phyloP scores from a whole-genome alignment of 1,140 invertebrate genomes.

The Listronotus oregonensis region DNA sequence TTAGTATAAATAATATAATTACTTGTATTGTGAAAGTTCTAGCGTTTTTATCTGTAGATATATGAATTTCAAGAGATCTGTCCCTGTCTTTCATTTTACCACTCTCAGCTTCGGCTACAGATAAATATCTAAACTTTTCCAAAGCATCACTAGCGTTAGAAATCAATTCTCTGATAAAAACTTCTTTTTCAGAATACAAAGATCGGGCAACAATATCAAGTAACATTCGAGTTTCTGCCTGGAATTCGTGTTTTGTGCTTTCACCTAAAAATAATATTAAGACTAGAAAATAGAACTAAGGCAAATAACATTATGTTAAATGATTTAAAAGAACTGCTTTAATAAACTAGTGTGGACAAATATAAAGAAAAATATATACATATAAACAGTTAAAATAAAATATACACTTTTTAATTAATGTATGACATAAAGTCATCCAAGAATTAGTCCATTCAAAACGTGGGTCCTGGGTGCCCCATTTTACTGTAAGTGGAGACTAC shows the following conservation, averaged over 20 bases:
- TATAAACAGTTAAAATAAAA: too few species aligned
- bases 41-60: conserved; percentile 85
- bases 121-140: conserved; percentile 85
- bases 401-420: too few species aligned
- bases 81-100: conserved; percentile 58
- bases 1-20: conserved; percentile 19
- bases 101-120: conserved; percentile 58
- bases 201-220: conserved; percentile 97
- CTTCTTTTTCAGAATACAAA: conserved; percentile 96
- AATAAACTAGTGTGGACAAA: too few species aligned
- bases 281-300: too few species aligned
- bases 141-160: conserved; percentile 97
- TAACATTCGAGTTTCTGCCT: conserved; percentile 94
- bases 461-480: too few species aligned
- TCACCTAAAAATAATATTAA: conserved; percentile 53
- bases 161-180: conserved; percentile 93
- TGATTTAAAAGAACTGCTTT: too few species aligned
- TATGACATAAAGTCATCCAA: too few species aligned
- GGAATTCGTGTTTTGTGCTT: conserved; percentile 78
- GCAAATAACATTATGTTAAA: too few species aligned
- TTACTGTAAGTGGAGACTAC: too few species aligned
- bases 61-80: conserved; percentile 81
- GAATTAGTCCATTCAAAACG: too few species aligned
- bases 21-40: conserved; percentile 87
- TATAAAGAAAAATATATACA: too few species aligned